Conservation (phyloP, 2,888 invertebrate species). For the Drosophila pseudotalamancana region DNA sequence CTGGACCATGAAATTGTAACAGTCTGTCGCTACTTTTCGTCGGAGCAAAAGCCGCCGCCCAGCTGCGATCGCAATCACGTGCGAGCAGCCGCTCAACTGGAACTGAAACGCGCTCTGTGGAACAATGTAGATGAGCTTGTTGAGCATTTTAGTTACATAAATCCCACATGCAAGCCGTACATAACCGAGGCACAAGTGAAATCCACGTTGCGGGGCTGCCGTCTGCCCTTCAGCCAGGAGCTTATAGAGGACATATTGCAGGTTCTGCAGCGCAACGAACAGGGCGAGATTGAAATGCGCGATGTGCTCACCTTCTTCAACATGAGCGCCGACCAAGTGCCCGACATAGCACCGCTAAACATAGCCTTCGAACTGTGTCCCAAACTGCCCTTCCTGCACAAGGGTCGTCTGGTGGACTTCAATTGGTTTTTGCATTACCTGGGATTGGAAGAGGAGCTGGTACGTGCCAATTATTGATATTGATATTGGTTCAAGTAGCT, state of each 20-base stretch:
- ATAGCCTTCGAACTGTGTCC: constrained; percentile 83
- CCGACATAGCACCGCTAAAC: constrained; percentile 82
- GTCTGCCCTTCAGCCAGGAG: constrained; percentile 88
- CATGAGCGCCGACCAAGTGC: constrained; percentile 85
- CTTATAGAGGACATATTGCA: constrained; percentile 88
- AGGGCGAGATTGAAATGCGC: constrained; percentile 88
- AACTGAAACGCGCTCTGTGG: constrained; percentile 90
- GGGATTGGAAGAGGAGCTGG: constrained; percentile 80
- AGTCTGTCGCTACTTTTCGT: constrained; percentile 89
- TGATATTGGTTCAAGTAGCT: neutral
- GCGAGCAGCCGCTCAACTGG: constrained; percentile 89
- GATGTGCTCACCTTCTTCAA: constrained; percentile 90
- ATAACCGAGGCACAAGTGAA: constrained; percentile 87
- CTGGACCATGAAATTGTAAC: constrained; percentile 93
- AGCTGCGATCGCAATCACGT: constrained; percentile 84
- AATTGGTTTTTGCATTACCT: constrained; percentile 80
- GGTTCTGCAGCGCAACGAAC: constrained; percentile 87
- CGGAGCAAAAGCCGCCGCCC: constrained; percentile 85
- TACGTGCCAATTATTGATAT: constrained; percentile 54
- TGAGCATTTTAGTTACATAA: constrained; percentile 87
- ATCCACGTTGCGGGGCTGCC: constrained; percentile 88
- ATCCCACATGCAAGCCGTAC: constrained; percentile 86
- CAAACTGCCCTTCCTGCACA: constrained; percentile 81
- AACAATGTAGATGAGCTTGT: constrained; percentile 87
- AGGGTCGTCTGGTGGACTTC: constrained; percentile 82